Evolutionary conservation across 2,113 vertebrate species (phyloP).

Genomic region (Ursus arctos): DNA sequence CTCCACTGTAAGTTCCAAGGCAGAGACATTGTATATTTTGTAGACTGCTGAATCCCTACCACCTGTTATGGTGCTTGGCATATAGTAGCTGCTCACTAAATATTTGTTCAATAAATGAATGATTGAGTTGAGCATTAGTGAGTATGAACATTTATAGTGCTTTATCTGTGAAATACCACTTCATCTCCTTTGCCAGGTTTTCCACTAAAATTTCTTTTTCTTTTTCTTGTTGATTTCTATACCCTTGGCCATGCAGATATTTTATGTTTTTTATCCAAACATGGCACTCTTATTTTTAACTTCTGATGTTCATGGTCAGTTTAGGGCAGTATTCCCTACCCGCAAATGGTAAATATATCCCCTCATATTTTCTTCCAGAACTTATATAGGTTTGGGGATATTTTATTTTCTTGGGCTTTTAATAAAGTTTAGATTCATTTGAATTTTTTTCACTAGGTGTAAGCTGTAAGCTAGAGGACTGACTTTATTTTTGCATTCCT

Average conservation of each 20-base stretch:
- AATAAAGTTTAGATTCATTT: neutral
- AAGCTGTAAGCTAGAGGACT: neutral
- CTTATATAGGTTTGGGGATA: neutral
- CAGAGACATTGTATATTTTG: neutral
- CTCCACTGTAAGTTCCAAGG: neutral
- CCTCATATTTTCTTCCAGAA: neutral
- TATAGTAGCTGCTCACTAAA: neutral
- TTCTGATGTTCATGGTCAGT: neutral
- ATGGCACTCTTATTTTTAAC: neutral
- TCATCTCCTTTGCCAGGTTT: neutral
- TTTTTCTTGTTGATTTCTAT: neutral
- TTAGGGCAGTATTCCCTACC: neutral
- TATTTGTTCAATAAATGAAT: slow-evolving; percentile 4
- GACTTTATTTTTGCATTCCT: neutral
- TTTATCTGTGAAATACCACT: neutral
- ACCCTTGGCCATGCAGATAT: neutral
- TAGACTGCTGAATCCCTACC: neutral
- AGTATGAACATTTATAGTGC: neutral
- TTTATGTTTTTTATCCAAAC: neutral
- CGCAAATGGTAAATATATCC: neutral
- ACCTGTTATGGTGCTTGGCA: neutral
- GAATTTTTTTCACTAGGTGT: neutral
- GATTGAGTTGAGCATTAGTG: neutral
- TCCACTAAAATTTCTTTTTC: neutral
- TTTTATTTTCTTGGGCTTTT: neutral